phyloP scores from a whole-genome alignment of 2,797 vertebrate species.

The Sebastes alutus region DNA sequence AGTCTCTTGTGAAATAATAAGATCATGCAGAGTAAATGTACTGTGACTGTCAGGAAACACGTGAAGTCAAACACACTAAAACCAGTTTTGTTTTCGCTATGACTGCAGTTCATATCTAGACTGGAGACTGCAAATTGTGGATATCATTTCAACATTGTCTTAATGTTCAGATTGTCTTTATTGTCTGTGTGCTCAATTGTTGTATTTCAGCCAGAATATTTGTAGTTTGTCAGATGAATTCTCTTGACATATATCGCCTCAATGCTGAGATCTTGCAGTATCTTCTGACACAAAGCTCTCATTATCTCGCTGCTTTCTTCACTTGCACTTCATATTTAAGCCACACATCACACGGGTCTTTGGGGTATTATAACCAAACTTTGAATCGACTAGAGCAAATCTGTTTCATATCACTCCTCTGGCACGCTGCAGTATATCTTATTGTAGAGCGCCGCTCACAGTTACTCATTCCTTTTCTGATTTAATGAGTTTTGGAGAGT shows the following conservation, averaged over 20 bases:
- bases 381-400: constrained; percentile 17
- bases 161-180: not conserved
- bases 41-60: not conserved
- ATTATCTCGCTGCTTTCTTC: constrained; percentile 1
- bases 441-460: not conserved
- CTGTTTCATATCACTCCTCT: constrained; percentile 44
- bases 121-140: not conserved
- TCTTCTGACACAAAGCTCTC: not conserved
- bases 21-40: not conserved
- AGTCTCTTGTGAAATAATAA: not conserved
- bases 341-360: constrained; percentile 3
- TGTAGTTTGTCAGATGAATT: not conserved
- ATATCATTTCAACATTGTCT: not conserved
- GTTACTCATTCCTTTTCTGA: constrained; percentile 11
- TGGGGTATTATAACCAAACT: constrained; percentile 16
- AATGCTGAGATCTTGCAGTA: not conserved
- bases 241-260: not conserved
- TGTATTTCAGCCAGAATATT: not conserved
- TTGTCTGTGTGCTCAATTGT: not conserved
- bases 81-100: not conserved
- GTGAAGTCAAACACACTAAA: not conserved
- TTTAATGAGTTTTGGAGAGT: constrained; percentile 38
- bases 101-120: not conserved
- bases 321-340: constrained; percentile 15
- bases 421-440: not conserved